phyloP scores from a whole-genome alignment of 1,140 invertebrate species.

The Drosophila persimilis region DNA sequence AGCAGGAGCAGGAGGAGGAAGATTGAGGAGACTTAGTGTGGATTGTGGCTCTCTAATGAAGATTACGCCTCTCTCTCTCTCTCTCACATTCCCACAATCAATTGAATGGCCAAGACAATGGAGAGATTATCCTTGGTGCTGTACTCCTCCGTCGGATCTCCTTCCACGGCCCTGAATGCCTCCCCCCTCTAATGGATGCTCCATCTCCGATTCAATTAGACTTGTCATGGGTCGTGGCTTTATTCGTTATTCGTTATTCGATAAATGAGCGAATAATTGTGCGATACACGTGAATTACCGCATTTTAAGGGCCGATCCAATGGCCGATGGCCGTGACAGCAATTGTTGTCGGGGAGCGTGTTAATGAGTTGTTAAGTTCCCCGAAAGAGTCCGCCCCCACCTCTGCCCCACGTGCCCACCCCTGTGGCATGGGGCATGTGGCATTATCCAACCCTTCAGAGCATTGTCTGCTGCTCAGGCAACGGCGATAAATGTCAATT shows the following conservation, averaged over 20 bases:
- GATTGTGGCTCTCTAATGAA: not conserved
- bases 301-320: slow-evolving; percentile 48
- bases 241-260: slow-evolving; percentile 25
- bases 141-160: not conserved
- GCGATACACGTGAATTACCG: slow-evolving; percentile 52
- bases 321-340: slow-evolving; percentile 42
- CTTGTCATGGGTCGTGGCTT: slow-evolving; percentile 58
- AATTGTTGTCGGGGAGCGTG: slow-evolving; percentile 66
- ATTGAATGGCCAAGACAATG: slow-evolving; percentile 36
- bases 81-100: not conserved
- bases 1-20: too few relatives aligned
- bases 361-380: slow-evolving; percentile 77
- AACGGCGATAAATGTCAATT: slow-evolving; percentile 76
- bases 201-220: slow-evolving; percentile 45
- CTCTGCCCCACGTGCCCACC: not conserved
- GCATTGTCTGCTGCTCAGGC: slow-evolving; percentile 47
- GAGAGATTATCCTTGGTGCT: slow-evolving; percentile 6
- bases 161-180: not conserved
- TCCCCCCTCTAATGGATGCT: not conserved
- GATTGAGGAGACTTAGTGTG: not conserved
- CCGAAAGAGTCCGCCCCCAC: slow-evolving; percentile 40
- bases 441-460: slow-evolving; percentile 7
- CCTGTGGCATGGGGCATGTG: not conserved
- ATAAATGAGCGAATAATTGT: slow-evolving; percentile 57
- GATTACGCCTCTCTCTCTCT: not conserved